These are phyloP conservation scores for Gymnogyps californianus DNA, from an alignment of 2,113 vertebrate species.

Conservation along the genomic window DNA sequence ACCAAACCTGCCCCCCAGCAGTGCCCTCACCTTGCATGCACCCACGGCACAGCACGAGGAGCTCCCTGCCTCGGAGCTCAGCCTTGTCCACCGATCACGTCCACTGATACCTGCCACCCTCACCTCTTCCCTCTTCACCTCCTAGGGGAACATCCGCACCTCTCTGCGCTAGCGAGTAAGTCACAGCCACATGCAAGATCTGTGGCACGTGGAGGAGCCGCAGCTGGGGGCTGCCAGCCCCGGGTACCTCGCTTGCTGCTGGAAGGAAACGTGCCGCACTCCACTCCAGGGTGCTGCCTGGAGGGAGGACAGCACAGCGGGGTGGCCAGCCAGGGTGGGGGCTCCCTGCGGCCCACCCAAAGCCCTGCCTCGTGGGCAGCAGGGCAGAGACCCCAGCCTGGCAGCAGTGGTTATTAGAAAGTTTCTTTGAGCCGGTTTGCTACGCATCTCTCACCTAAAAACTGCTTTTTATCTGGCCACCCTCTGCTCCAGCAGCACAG, in stretches of 20 bases:
- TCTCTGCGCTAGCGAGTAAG: background rate
- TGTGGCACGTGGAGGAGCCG: fast-evolving
- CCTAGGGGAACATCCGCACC: background rate
- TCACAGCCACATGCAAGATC: background rate
- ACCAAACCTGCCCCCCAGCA: background rate
- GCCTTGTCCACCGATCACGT: background rate
- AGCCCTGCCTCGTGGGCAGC: background rate
- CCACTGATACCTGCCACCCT: background rate
- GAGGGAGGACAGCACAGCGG: fast-evolving
- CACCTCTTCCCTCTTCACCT: background rate
- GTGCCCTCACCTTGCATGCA: background rate
- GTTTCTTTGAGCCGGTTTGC: background rate
- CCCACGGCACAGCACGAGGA: fast-evolving
- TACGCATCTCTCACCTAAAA: background rate
- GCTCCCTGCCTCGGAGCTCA: background rate
- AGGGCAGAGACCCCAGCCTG: background rate
- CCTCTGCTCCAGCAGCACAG: background rate
- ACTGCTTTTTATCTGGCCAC: background rate
- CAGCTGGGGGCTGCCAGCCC: background rate
- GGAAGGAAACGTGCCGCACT: background rate
- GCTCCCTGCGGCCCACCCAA: background rate
- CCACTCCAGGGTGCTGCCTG: background rate
- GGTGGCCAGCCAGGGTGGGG: background rate
- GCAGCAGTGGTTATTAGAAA: background rate
- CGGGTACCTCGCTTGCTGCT: background rate